Evolutionary conservation across 1,140 invertebrate species (phyloP), one percentile per base, ranked within the genome.

Genomic region (Drosophila sturtevanti): DNA sequence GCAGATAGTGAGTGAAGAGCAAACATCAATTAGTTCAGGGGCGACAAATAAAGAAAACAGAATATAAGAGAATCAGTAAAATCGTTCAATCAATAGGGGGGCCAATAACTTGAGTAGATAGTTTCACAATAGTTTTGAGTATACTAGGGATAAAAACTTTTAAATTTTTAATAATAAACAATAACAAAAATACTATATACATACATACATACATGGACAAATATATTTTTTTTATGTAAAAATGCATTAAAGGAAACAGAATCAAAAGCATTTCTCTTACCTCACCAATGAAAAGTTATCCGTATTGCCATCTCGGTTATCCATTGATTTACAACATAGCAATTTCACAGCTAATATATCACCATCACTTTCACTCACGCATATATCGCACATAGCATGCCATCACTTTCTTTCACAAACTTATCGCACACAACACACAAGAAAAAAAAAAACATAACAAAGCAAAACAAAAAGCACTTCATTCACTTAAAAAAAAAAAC

Each of bases 21-120:
- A 44, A 21, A 34, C n/a, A 64, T 65, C 68, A 79, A 66, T 72
- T 76, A 68, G 48, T 55, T 59, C 62, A 3, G 59, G 7, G 21
- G 10, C 2, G 11, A n/a, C 24, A 48, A 48, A 48, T 48, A 21
- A 48, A 10, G 2, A 10, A 48, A 48, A 31, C 2, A 41, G n/a
- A 41, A 41, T 41, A n/a, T 41, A 14, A 14, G 37, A 41, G 2
- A n/a, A 41, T 2, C 37, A 31, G 1, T 6, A 31, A 7, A 4
- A 31, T 31, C 5, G 27, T 6, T 6, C 6, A 31, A 31, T 31
- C 5, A 7, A 31, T 6, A 7, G 1, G 3, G n/a, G n/a, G n/a
- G n/a, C n/a, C n/a, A n/a, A n/a, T n/a, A n/a, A n/a, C n/a, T n/a
- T n/a, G n/a, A n/a, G n/a, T n/a, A n/a, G n/a, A n/a, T n/a, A n/a